Evolutionary conservation across 2,888 invertebrate species (phyloP).

Genomic region (Oxytorus armatus): DNA sequence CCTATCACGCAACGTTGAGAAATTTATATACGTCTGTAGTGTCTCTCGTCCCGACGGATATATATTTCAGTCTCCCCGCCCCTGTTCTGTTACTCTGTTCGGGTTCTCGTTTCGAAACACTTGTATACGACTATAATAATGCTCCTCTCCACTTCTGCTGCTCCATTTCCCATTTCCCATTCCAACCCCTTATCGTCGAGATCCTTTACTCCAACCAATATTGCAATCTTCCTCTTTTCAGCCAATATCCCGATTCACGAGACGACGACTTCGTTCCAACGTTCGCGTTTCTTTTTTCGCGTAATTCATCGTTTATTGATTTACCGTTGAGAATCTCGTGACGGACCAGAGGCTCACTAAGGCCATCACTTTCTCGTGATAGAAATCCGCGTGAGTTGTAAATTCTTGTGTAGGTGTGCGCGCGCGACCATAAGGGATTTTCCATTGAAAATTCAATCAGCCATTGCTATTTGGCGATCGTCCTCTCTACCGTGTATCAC

Average conservation of each 20-base stretch:
- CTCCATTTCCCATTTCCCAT: constrained; percentile 12
- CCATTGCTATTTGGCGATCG: too few species aligned
- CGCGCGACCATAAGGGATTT: too few species aligned
- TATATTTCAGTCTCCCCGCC: constrained; percentile 1
- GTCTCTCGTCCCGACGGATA: background rate
- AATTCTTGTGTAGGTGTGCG: too few species aligned
- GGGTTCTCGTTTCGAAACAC: too few species aligned
- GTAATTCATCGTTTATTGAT: too few species aligned
- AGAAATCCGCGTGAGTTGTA: too few species aligned
- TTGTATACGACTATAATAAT: background rate
- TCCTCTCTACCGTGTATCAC: too few species aligned
- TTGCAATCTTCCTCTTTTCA: background rate
- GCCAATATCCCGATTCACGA: background rate
- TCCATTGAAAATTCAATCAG: too few species aligned
- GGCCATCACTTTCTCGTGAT: too few species aligned
- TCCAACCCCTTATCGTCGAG: background rate
- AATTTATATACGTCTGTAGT: background rate
- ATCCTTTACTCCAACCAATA: background rate
- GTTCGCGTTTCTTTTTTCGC: background rate
- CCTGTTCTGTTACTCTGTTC: too few species aligned
- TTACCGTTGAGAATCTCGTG: too few species aligned
- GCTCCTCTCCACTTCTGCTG: background rate
- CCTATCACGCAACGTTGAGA: constrained; percentile 7
- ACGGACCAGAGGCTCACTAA: too few species aligned
- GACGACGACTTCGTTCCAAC: background rate